These are phyloP conservation scores for Anoplolepis gracilipes DNA, from an alignment of 1,140 invertebrate species.

Conservation along the genomic window DNA sequence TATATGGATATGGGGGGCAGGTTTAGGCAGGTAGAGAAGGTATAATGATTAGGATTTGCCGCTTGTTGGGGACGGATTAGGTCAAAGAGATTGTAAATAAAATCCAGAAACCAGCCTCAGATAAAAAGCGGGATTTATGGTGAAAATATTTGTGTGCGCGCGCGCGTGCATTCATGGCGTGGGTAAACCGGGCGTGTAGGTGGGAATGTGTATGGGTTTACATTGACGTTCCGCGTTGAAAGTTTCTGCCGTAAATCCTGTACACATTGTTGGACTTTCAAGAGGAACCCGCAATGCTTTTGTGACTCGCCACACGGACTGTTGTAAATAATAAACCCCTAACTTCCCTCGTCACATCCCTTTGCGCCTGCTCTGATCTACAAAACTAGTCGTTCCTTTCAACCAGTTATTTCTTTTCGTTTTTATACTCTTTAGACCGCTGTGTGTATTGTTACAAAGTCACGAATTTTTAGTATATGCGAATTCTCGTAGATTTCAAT, in stretches of 20 bases:
- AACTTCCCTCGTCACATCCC: constrained; percentile 41
- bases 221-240: constrained; percentile 86
- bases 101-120: constrained; percentile 52
- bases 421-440: background rate
- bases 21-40: constrained; percentile 59
- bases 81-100: constrained; percentile 78
- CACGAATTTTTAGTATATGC: background rate
- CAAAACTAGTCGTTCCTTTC: constrained; percentile 17
- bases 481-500: background rate
- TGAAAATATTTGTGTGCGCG: constrained; percentile 81
- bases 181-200: constrained; percentile 65
- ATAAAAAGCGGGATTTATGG: constrained; percentile 80
- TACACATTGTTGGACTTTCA: constrained; percentile 84
- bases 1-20: constrained; percentile 25
- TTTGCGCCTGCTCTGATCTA: constrained; percentile 52
- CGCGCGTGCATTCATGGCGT: constrained; percentile 70
- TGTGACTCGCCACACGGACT: constrained; percentile 82
- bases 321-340: constrained; percentile 80
- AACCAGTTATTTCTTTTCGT: constrained; percentile 34
- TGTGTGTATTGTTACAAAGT: background rate
- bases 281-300: constrained; percentile 85
- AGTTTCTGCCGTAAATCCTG: constrained; percentile 84
- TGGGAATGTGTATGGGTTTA: constrained; percentile 65
- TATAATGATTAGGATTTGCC: constrained; percentile 38
- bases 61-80: constrained; percentile 76